A percentile compares a stretch with the other conserved stretches of the same genome.
Conservation (phyloP, 2,113 vertebrate genomes). For the Percopsis transmontana region DNA sequence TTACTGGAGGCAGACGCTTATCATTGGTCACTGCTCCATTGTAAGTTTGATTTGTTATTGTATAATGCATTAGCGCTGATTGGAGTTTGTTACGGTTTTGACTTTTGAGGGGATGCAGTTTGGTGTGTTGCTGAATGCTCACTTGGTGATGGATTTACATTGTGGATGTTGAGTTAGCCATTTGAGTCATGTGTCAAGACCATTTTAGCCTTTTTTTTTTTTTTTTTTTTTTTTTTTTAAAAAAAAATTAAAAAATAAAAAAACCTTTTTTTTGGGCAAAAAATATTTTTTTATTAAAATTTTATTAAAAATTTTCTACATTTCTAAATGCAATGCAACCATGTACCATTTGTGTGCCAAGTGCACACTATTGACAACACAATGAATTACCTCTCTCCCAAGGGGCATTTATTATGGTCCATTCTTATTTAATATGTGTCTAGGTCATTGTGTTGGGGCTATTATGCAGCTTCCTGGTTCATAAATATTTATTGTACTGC, state of each 20-base stretch:
- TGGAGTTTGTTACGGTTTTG: constrained; percentile 29
- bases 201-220: constrained; percentile 70
- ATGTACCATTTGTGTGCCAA: constrained; percentile 13
- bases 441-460: no score
- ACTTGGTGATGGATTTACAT: constrained; percentile 40
- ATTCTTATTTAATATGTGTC: no score
- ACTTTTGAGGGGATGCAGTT: constrained; percentile 27
- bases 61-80: not conserved
- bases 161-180: constrained; percentile 45
- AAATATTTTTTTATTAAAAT: not conserved
- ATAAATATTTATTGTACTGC: no score
- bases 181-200: constrained; percentile 68
- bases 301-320: constrained; percentile 27
- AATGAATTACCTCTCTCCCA: not conserved
- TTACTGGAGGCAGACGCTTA: constrained; percentile 8
- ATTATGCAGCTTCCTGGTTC: no score
- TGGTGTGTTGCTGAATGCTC: constrained; percentile 36
- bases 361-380: not conserved
- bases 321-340: constrained; percentile 52
- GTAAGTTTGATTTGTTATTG: not conserved
- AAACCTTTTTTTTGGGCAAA: constrained; percentile 34
- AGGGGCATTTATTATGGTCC: not conserved
- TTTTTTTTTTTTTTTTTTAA: constrained; percentile 9
- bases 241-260: constrained; percentile 28
- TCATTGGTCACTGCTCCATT: not conserved